Conservation (phyloP, 2,797 vertebrate species). For the Rousettus madagascariensis region DNA sequence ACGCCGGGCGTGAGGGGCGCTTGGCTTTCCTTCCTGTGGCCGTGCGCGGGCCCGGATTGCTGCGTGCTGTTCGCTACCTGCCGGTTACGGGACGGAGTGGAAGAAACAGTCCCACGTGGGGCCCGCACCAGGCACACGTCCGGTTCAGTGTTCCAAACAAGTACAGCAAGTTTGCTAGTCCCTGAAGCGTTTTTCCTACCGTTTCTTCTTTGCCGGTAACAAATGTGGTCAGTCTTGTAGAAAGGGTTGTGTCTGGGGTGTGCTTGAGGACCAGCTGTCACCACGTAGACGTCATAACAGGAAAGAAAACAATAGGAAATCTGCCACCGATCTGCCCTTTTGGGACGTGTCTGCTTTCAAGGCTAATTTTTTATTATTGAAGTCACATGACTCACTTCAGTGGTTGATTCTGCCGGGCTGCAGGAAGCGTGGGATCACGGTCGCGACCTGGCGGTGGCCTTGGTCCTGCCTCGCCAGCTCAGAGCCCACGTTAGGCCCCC, state of each 20-base stretch:
- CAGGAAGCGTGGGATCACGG: neutral
- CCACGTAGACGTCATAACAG: neutral
- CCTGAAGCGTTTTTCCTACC: neutral
- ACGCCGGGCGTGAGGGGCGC: neutral
- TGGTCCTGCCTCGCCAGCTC: neutral
- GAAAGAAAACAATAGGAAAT: neutral
- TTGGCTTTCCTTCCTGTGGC: conserved; percentile 31
- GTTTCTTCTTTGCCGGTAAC: neutral
- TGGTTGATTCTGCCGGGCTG: neutral
- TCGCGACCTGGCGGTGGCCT: neutral
- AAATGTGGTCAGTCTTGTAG: neutral
- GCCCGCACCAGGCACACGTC: neutral
- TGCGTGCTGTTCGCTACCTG: neutral
- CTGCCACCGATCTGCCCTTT: neutral
- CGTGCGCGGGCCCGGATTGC: neutral
- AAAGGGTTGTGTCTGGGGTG: neutral
- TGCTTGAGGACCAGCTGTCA: neutral
- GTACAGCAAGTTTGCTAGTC: neutral
- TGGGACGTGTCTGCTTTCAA: neutral
- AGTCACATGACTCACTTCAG: neutral
- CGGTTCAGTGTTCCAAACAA: neutral
- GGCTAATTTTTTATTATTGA: neutral
- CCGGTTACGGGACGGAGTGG: neutral
- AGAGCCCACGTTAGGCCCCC: neutral
- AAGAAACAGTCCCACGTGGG: neutral